Base-by-base conservation (phyloP, 2,888 invertebrate species). In the Glyphotaelius pellucidus region DNA sequence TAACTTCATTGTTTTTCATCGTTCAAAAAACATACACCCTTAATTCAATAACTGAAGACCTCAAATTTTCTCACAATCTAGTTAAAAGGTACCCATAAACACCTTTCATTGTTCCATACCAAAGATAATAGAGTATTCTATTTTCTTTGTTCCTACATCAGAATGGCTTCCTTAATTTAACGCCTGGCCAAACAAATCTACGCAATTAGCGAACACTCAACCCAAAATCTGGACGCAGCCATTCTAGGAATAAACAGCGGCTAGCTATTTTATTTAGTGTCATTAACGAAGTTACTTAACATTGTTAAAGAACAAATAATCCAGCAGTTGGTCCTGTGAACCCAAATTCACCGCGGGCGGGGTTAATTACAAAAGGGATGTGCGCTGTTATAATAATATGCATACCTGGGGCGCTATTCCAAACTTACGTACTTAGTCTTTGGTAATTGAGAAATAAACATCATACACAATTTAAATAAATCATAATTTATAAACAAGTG, bases 351-450 rank as follows among this genome's bases (percentile, higher is more conserved):
- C 86, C 42, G 42, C 86, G n/a, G 86, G 42, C 47, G 42, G 85
- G n/a, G 86, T 86, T 86, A 86, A 86, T 86, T 86, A 86, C 86
- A 86, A 86, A 86, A 42, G 42, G 86, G 86, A 86, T 42, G 67
- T 86, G 25, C 86, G 38, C 47, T 30, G 15, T 47, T 42, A 35
- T 86, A 67, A 67, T 67, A 47, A 86, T 86, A 47, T 86, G 86
- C n/a, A 47, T 86, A 86, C 86, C 35, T 35, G 47, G 86, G 42
- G 30, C 67, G 25, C 9, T 4, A 67, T 67, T 67, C 67, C 9
- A 9, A 67, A 67, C 67, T 67, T n/a, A 9, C n/a, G 25, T 67
- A n/a, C 67, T 25, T n/a, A 67, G 25, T 67, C 25, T 25, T 25
- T 67, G 19, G 67, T 1, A 19, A 67, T 67, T 19, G 67, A 25